Evolutionary conservation across 2,888 invertebrate species (phyloP).

Genomic region (Taenaris catops): DNA sequence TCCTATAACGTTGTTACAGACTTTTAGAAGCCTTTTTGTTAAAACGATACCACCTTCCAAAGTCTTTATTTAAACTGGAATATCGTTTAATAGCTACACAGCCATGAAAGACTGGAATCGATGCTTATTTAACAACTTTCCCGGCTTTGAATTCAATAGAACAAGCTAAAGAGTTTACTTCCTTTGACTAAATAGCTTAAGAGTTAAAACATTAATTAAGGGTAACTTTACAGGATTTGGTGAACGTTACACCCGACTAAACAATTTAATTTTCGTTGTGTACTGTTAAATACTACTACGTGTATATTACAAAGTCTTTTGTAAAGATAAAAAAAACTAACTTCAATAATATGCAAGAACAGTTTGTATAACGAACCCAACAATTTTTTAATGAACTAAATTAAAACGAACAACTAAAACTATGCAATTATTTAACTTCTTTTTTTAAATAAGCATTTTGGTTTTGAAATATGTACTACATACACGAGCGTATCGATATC

Average conservation of each 20-base stretch:
- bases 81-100: constrained; percentile 54
- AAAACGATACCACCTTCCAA: constrained; percentile 19
- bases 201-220: constrained; percentile 72
- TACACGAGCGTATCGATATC: too few relatives aligned
- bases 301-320: too few relatives aligned
- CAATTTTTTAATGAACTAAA: too few relatives aligned
- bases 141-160: constrained; percentile 70
- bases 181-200: constrained; percentile 73
- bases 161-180: constrained; percentile 63
- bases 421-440: too few relatives aligned
- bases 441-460: too few relatives aligned
- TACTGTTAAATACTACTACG: too few relatives aligned
- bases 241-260: constrained; percentile 47
- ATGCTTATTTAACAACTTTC: constrained; percentile 70
- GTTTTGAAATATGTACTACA: too few relatives aligned
- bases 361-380: too few relatives aligned
- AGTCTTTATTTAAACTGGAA: constrained; percentile 38
- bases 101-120: constrained; percentile 57
- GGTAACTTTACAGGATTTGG: constrained; percentile 52
- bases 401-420: too few relatives aligned
- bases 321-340: too few relatives aligned
- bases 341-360: too few relatives aligned
- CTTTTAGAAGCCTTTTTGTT: constrained; percentile 4
- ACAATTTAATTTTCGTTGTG: constrained; percentile 47
- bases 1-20: not conserved